Evolutionary conservation across 1,140 invertebrate genomes (phyloP).

Genomic region (Littorina saxatilis): DNA sequence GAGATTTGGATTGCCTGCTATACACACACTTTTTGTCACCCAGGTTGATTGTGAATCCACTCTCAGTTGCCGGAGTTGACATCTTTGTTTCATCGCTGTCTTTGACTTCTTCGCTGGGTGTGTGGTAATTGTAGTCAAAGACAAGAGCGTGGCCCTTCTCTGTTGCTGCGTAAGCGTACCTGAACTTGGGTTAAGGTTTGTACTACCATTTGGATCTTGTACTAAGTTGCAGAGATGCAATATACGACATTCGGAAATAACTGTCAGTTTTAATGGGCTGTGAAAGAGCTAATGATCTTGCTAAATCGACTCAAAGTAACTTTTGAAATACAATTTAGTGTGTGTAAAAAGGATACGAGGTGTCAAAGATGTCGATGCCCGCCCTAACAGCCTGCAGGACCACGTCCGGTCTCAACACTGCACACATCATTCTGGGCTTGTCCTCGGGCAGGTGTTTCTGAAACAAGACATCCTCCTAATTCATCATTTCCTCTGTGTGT

Average conservation of each 20-base stretch:
- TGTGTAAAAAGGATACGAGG: constrained; percentile 79
- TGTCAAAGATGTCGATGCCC: constrained; percentile 90
- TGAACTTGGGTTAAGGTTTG: too few relatives aligned
- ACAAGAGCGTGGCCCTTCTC: constrained; percentile 80
- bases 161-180: constrained; percentile 78
- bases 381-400: constrained; percentile 81
- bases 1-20: too few relatives aligned
- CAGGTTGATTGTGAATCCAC: constrained; percentile 55
- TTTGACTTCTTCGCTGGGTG: constrained; percentile 27
- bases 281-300: too few relatives aligned
- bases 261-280: too few relatives aligned
- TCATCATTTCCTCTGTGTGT: too few relatives aligned
- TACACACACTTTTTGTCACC: constrained; percentile 62
- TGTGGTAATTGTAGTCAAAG: constrained; percentile 54
- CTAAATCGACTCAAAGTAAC: not conserved
- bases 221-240: too few relatives aligned
- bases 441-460: constrained; percentile 81
- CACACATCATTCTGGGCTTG: constrained; percentile 82
- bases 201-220: too few relatives aligned
- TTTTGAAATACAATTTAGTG: not conserved
- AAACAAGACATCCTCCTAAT: too few relatives aligned
- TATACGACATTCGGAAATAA: too few relatives aligned
- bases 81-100: not conserved
- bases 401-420: constrained; percentile 82
- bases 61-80: not conserved